Conservation (phyloP, 2,797 vertebrate genomes). For the Sylvia borin region DNA sequence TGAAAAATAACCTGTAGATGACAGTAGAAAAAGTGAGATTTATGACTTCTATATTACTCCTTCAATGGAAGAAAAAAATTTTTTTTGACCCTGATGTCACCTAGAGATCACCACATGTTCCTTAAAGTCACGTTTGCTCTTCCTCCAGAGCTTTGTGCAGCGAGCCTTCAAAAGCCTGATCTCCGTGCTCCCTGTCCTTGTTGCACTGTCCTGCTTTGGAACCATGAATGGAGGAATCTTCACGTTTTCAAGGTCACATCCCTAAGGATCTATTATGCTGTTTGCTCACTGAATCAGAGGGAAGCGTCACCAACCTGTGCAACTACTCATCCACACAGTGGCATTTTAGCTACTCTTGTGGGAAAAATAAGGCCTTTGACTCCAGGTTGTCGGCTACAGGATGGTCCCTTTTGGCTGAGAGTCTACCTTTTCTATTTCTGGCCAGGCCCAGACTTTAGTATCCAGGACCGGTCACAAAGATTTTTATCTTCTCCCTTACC, state of each 20-base stretch:
- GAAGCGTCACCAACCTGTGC: not conserved
- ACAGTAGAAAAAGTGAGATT: not conserved
- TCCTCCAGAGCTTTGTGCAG: slow-evolving; percentile 73
- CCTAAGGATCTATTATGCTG: not conserved
- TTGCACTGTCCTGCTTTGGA: slow-evolving; percentile 74
- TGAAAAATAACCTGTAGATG: not conserved
- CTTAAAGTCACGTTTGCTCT: not conserved
- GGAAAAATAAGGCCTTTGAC: not conserved
- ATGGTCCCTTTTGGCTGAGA: not conserved
- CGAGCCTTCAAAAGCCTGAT: slow-evolving; percentile 64
- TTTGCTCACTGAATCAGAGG: not conserved
- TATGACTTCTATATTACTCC: not conserved
- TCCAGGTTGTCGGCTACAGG: not conserved
- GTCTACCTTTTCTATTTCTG: not conserved
- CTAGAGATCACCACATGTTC: not conserved
- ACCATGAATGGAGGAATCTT: slow-evolving; percentile 77
- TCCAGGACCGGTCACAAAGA: not conserved
- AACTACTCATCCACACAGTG: not conserved
- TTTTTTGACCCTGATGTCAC: not conserved
- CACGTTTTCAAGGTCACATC: slow-evolving; percentile 69
- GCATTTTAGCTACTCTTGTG: not conserved
- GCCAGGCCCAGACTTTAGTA: not conserved
- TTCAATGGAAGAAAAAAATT: not conserved
- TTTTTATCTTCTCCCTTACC: not conserved
- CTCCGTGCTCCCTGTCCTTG: slow-evolving; percentile 70